phyloP scores from a whole-genome alignment of 2,888 invertebrate genomes.

The Drosophila engyochracea region DNA sequence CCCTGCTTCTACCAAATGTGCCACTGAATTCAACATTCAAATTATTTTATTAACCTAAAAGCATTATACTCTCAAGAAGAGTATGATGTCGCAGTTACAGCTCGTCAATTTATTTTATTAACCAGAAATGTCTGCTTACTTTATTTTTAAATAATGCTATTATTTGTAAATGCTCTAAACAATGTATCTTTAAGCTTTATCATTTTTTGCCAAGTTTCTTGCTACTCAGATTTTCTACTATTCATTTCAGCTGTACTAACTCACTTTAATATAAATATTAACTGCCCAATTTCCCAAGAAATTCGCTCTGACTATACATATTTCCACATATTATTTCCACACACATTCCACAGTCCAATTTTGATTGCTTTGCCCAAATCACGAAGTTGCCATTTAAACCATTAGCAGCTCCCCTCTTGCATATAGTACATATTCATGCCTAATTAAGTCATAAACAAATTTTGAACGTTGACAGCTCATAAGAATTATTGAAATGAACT shows the following conservation, averaged over 20 bases:
- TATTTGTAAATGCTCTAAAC: too few species aligned
- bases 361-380: constrained; percentile 18
- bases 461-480: constrained; percentile 67
- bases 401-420: neutral
- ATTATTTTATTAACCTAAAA: neutral
- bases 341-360: neutral
- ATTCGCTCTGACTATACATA: neutral
- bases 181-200: neutral
- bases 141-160: too few species aligned
- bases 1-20: neutral
- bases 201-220: neutral
- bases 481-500: constrained; percentile 68
- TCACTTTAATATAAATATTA: neutral
- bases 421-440: constrained; percentile 27
- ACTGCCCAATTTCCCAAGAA: neutral
- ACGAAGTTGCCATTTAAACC: constrained; percentile 14
- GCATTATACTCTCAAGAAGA: neutral
- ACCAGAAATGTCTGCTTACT: neutral
- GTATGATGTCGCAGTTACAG: neutral
- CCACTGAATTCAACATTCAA: neutral
- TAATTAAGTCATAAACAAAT: constrained; percentile 77
- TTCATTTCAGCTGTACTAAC: neutral
- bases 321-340: constrained; percentile 3
- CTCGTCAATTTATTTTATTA: neutral
- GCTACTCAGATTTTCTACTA: neutral